These are phyloP conservation scores for Metopolophium dirhodum DNA, from an alignment of 1,140 invertebrate genomes.

Conservation along the genomic window DNA sequence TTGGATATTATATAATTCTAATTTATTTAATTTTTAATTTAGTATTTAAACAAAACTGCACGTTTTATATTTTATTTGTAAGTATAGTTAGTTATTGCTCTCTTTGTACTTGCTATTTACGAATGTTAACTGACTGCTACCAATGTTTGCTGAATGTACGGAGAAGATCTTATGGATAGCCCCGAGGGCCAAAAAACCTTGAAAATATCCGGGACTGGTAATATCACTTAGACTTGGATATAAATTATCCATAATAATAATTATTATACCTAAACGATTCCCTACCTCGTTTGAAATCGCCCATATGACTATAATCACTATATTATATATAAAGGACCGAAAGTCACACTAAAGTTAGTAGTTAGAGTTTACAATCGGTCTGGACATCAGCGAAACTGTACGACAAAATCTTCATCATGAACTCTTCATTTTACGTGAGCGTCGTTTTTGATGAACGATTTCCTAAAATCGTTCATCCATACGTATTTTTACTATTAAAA, in stretches of 20 bases:
- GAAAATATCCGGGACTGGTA: constrained; percentile 18
- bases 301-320: background rate
- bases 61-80: background rate
- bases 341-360: background rate
- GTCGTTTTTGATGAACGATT: background rate
- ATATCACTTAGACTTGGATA: background rate
- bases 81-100: background rate
- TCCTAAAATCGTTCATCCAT: background rate
- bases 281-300: background rate
- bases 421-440: background rate
- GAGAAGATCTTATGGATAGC: background rate
- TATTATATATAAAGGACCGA: background rate
- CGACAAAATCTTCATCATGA: background rate
- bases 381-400: too few relatives aligned
- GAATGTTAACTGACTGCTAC: background rate
- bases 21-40: constrained; percentile 5
- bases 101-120: background rate
- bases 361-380: background rate
- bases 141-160: background rate
- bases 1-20: background rate
- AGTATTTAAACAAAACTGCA: background rate
- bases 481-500: background rate
- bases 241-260: background rate
- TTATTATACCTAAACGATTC: background rate
- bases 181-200: constrained; percentile 10